A percentile compares a stretch with the other conserved stretches of the same genome.
Evolutionary conservation across 2,888 invertebrate genomes (phyloP).

Genomic region (Drosophila robusta): DNA sequence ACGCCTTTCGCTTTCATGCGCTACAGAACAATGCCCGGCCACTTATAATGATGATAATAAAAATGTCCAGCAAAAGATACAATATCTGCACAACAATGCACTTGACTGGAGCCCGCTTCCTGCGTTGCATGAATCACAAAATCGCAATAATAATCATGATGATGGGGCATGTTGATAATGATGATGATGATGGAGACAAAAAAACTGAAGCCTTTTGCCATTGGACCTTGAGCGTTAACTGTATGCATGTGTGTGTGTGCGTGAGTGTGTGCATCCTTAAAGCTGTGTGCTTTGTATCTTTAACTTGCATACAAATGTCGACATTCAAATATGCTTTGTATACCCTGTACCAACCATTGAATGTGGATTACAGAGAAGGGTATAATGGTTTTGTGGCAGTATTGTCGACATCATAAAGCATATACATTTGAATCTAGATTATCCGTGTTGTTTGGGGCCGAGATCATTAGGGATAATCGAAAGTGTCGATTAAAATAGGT

Average conservation of each 20-base stretch:
- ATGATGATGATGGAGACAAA: conserved; percentile 1
- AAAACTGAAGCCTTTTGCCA: conserved; percentile 40
- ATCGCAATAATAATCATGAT: conserved; percentile 19
- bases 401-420: no score
- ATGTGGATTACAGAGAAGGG: not conserved
- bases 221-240: conserved; percentile 33
- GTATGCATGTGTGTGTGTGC: conserved; percentile 4
- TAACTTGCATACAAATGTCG: conserved; percentile 46
- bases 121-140: conserved; percentile 42
- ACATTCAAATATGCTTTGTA: conserved; percentile 56
- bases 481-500: no score
- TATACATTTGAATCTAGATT: no score
- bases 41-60: conserved; percentile 37
- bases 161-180: conserved; percentile 6
- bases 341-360: not conserved
- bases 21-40: conserved; percentile 28
- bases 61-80: conserved; percentile 2
- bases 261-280: conserved; percentile 32
- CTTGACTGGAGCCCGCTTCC: not conserved
- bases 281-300: conserved; percentile 33
- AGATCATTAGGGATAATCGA: no score
- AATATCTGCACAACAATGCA: conserved; percentile 5
- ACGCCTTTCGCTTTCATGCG: conserved; percentile 70
- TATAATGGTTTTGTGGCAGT: not conserved
- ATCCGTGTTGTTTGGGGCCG: no score